Evolutionary conservation across 2,113 vertebrate species (phyloP), one percentile per base, ranked within the genome.

Genomic region (Sebastes fasciatus): DNA sequence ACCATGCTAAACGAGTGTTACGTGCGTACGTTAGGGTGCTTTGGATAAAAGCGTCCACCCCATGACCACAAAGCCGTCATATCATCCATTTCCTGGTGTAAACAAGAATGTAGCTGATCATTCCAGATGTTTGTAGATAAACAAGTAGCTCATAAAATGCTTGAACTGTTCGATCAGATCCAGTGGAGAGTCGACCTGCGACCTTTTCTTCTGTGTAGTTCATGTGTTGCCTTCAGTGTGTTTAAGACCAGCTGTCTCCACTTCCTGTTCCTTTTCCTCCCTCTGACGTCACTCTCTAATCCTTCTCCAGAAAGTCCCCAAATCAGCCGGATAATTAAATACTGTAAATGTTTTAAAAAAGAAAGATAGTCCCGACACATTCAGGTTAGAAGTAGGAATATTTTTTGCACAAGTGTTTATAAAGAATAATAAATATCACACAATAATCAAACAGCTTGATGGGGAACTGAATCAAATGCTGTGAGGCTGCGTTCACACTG

Each of bases 371-470:
- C 45, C 2, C 42, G 17, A 40, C 48, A 63, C 9, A 1, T 89
- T 68, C 76, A 79, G 68, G 73, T 58, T 85, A 70, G 67, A 16
- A 11, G 58, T 58, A 68, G 77, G 46, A 72, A 74, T 63, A 61
- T 74, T 83, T 83, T 82, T 83, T 69, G 72, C 80, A 86, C 75
- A 83, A 76, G 16, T 57, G 69, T 74, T 48, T 69, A 2, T n/a
- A 40, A 4, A 61, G 58, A 69, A 68, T 1, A 58, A 57, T 43
- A n/a, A 57, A 77, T 77, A 62, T 61, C 43, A 57, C 70, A 70
- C n/a, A 46, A 48, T 54, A 57, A 60, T 72, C 58, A 55, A 23
- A 34, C 48, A 51, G 55, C 34, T 48, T 11, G 61, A 65, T 16
- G n/a, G 57, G 34, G 55, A 63, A 48, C 17, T 69, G 61, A 73